A percentile compares a stretch with the other conserved stretches of the same genome.
Conservation (phyloP, 2,113 vertebrate species). For the Paedocypris sp. region DNA sequence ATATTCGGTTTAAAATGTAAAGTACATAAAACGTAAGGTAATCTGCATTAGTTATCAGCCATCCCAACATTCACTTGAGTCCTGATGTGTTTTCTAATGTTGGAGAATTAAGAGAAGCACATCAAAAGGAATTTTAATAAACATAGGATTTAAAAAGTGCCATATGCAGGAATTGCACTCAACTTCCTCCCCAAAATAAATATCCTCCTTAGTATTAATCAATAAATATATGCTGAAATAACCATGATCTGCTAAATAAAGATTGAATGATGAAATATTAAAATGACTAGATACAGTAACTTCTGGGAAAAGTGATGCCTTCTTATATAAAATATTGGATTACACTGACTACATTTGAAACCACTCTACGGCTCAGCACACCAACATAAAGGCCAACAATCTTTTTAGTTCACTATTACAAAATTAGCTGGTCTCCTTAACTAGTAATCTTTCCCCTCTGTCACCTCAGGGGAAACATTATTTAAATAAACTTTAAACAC, state of each 20-base stretch:
- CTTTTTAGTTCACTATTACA: not conserved
- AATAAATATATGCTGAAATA: slow-evolving; percentile 65
- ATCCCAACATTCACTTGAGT: slow-evolving; percentile 27
- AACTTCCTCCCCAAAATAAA: slow-evolving; percentile 65
- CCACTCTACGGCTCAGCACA: slow-evolving; percentile 2
- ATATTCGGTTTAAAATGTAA: slow-evolving; percentile 10
- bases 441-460: not conserved
- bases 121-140: slow-evolving; percentile 42
- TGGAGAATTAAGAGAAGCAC: not conserved
- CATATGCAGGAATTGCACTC: slow-evolving; percentile 65
- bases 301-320: slow-evolving; percentile 8
- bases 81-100: not conserved
- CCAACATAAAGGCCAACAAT: slow-evolving; percentile 3
- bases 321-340: slow-evolving; percentile 24
- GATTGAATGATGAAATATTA: slow-evolving; percentile 44
- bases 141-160: slow-evolving; percentile 64
- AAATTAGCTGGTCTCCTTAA: not conserved
- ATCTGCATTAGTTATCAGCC: slow-evolving; percentile 41
- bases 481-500: slow-evolving; percentile 9
- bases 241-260: slow-evolving; percentile 60
- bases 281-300: slow-evolving; percentile 17
- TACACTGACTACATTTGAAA: slow-evolving; percentile 19
- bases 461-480: slow-evolving; percentile 6
- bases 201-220: slow-evolving; percentile 61
- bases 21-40: slow-evolving; percentile 50